Evolutionary conservation across 2,888 invertebrate species (phyloP), one percentile per base, ranked within the genome.

Genomic region (Drosophila anomelani): DNA sequence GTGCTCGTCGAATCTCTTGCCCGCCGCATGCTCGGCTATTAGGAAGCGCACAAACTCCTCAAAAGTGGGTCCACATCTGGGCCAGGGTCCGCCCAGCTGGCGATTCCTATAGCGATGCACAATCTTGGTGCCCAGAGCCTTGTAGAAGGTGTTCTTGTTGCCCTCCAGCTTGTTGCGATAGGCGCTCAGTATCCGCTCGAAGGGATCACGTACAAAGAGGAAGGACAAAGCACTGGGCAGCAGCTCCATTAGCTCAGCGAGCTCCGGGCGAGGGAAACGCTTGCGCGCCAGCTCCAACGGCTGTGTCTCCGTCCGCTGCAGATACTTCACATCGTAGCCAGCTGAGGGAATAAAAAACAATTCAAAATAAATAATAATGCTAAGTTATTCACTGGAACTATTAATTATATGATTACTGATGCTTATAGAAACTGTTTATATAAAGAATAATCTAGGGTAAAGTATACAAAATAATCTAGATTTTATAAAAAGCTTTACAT

Each of bases 91-190:
- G 12, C 78, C 76, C 39, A 55, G 20, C 3, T 47, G 76, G 8
- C 71, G 81, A 0, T 62, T 79, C 0, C 90, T 93, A 85, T 95
- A 94, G 75, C 94, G 94, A 76, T 94, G 93, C 41, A 95, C 94
- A 70, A 96, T 96, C 63, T 94, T 92, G 75, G 93, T 94, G 44
- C 95, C 95, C 69, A 96, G 93, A 80, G 95, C 95, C 86, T 95
- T 94, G 86, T 96, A 96, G 88, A 94, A 95, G 9, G 94, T 95
- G 76, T 95, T 95, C 3, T 95, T 94, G 69, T 95, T 93, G 80
- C 95, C 95, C 91, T 96, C 95, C 73, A 97, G 93, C 93, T 96
- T 96, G 89, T 96, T 95, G 51, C 96, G 93, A 90, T 95, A 96
- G 15, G 95, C 96, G 55, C 96, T 96, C 53, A 96, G 93, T 39